Evolutionary conservation across 1,140 invertebrate species (phyloP), one percentile per base, ranked within the genome.

Genomic region (Polypedilum pembai): DNA sequence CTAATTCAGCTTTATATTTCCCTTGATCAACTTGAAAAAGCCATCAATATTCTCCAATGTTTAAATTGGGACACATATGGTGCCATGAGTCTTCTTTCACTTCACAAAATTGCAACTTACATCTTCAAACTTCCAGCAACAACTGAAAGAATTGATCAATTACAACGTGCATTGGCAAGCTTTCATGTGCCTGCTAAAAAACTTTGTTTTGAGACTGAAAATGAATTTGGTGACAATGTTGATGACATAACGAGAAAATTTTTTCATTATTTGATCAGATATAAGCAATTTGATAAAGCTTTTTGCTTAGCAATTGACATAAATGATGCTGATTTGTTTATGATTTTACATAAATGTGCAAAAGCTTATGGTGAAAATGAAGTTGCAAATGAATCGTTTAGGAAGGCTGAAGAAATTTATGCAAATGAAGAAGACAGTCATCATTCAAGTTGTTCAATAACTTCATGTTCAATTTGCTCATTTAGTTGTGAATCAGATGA

Each of bases 301-400:
- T 92, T 94, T 78, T 87, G 92, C 75, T 83, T 96, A 73, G 93
- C 92, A 15, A 91, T 94, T 77, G 93, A 95, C 81, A 85, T 96
- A 74, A 87, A 87, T 40, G 90, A 92, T 79, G 90, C 91, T 78
- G 92, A 93, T 83, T 85, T 93, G 45, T 93, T 93, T 78, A 88
- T 92, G 88, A 93, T 95, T 83, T 87, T 94, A 63, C 89, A 93
- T 79, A 92, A 91, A 82, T 88, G 91, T 76, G 92, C 93, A 40
- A 82, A 87, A 75, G 85, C 87, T 74, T 85, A 88, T 75, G 88
- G 87, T 20, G 88, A 91, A 76, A 83, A 83, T 12, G 87, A 89
- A 76, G 87, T 95, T 78, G 91, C 92, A 0, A 85, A 85, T 40
- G 91, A 92, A 45, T 91, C 93, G 0, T 87, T 88, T 77, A 85